These are phyloP conservation scores for Athene noctua DNA, from an alignment of 2,113 vertebrate genomes.

Conservation along the genomic window DNA sequence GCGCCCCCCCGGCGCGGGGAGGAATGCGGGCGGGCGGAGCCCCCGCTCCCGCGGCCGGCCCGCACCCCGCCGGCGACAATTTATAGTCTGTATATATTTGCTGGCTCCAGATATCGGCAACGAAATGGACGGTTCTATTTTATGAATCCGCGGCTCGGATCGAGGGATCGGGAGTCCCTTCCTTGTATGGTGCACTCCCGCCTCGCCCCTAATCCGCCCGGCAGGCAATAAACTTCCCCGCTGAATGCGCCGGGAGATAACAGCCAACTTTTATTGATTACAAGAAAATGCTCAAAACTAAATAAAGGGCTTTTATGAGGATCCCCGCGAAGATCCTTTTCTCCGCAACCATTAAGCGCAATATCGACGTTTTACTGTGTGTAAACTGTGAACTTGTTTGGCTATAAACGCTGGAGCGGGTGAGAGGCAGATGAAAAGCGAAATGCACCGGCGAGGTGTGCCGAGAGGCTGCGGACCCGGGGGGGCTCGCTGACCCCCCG, in stretches of 20 bases:
- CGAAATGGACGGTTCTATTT: conserved; percentile 79
- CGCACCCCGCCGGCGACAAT: conserved; percentile 75
- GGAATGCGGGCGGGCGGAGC: conserved; percentile 66
- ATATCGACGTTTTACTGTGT: conserved; percentile 11
- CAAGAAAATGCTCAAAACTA: conserved; percentile 52
- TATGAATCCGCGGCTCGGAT: conserved; percentile 70
- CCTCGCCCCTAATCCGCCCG: conserved; percentile 59
- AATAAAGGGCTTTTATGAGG: conserved; percentile 64
- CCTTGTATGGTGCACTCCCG: conserved; percentile 77
- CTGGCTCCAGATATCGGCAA: conserved; percentile 88
- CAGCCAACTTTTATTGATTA: conserved; percentile 69
- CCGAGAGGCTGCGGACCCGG: not conserved
- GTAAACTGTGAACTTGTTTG: conserved; percentile 48
- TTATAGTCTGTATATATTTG: conserved; percentile 91
- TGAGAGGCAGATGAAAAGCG: not conserved
- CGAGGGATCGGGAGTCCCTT: conserved; percentile 65
- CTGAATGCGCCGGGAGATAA: conserved; percentile 68
- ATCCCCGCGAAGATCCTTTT: conserved; percentile 37
- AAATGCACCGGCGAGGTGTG: not conserved
- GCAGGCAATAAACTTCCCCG: conserved; percentile 64
- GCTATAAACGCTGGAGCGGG: not conserved
- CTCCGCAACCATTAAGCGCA: conserved; percentile 10
- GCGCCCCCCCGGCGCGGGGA: conserved; percentile 41
- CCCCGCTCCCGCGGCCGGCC: conserved; percentile 11
- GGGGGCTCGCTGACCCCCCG: not conserved